A percentile compares a stretch with the other conserved stretches of the same genome.
Conservation (phyloP, 2,888 invertebrate genomes). For the Lottia gigantea region DNA sequence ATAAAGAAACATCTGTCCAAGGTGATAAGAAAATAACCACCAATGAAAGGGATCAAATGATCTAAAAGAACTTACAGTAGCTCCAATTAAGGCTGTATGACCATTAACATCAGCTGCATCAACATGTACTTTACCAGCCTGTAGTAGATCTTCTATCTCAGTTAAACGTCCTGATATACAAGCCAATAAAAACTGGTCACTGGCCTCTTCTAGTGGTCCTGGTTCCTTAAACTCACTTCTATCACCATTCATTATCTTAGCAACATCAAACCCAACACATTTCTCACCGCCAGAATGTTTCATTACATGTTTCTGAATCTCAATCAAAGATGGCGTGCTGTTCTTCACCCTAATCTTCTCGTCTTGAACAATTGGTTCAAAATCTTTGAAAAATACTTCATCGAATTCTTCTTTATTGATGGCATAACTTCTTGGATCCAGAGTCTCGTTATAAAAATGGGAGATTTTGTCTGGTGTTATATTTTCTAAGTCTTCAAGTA, state of each 20-base stretch:
- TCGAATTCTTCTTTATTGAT: constrained; percentile 61
- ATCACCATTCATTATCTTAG: constrained; percentile 48
- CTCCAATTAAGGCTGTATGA: constrained; percentile 62
- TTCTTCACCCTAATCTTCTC: constrained; percentile 55
- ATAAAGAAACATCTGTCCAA: too few species aligned
- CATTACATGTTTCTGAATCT: constrained; percentile 59
- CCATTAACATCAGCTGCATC: constrained; percentile 64
- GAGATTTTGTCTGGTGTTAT: constrained; percentile 36
- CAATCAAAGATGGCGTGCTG: constrained; percentile 55
- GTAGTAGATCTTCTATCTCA: constrained; percentile 54
- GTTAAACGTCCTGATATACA: constrained; percentile 53
- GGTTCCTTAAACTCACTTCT: constrained; percentile 45
- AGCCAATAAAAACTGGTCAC: constrained; percentile 56
- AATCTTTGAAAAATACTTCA: constrained; percentile 53
- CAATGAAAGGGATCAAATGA: not conserved
- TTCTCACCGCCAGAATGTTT: constrained; percentile 47
- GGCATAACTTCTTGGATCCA: constrained; percentile 60
- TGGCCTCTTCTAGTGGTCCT: constrained; percentile 58
- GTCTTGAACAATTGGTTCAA: constrained; percentile 17
- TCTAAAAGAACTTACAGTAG: constrained; percentile 53
- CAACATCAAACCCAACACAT: constrained; percentile 47
- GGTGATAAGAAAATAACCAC: too few species aligned
- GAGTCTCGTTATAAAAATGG: constrained; percentile 52
- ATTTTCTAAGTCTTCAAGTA: not conserved
- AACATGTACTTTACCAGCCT: constrained; percentile 54